Percentiles rank a stretch among this genome's conserved stretches.
These are phyloP conservation scores for Xenopus tropicalis DNA, from an alignment of 2,113 vertebrate species.

Conservation along the genomic window UCB_Xtro_10.0 CM004444.2:170596501-170597000, in stretches of 20 bases:
- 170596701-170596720: conserved; percentile 61
- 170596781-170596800: conserved; percentile 18
- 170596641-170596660: conserved; percentile 33
- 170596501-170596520: conserved; percentile 33
- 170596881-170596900: no score
- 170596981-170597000: no score
- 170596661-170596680: conserved; percentile 57
- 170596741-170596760: neutral
- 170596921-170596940: no score
- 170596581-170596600: conserved; percentile 11
- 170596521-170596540: conserved; percentile 27
- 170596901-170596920: no score
- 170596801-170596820: neutral
- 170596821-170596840: no score
- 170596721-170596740: conserved; percentile 48
- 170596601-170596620: neutral
- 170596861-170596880: no score
- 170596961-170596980: no score
- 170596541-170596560: conserved; percentile 30
- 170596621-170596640: neutral
- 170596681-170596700: conserved; percentile 71
- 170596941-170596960: no score
- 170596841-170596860: no score
- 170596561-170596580: conserved; percentile 24
- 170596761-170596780: neutral